These are phyloP conservation scores for Triops cancriformis DNA, from an alignment of 1,140 invertebrate species.

Conservation along the genomic window DNA sequence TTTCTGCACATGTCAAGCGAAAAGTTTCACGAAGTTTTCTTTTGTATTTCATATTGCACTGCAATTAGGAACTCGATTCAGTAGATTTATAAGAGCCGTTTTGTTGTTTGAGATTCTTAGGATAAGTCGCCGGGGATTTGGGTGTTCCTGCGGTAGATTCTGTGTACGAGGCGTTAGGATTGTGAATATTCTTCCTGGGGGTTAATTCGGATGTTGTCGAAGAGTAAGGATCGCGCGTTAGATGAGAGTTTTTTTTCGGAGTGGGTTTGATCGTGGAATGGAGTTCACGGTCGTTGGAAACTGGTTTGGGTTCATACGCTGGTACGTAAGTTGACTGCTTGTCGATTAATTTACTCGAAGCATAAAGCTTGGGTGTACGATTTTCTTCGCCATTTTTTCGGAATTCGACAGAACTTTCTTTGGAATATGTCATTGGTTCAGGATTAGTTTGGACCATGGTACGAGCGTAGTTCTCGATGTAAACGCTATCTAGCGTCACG, in stretches of 20 bases:
- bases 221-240: neutral
- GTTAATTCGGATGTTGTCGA: neutral
- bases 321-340: neutral
- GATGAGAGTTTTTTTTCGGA: neutral
- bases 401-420: neutral
- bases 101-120: neutral
- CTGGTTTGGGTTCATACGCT: neutral
- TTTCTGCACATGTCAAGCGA: neutral
- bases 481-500: neutral
- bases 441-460: neutral
- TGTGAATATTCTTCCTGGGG: neutral
- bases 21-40: neutral
- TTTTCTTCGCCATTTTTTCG: neutral
- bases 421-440: neutral
- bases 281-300: neutral
- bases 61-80: neutral
- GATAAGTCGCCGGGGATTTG: neutral
- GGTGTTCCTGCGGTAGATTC: neutral
- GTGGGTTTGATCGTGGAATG: neutral
- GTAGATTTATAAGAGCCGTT: neutral
- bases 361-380: neutral
- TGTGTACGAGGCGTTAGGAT: neutral
- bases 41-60: neutral
- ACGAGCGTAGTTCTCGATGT: neutral
- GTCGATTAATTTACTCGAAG: neutral